phyloP scores from a whole-genome alignment of 2,113 vertebrate species.

The Neopipo cinnamomea region DNA sequence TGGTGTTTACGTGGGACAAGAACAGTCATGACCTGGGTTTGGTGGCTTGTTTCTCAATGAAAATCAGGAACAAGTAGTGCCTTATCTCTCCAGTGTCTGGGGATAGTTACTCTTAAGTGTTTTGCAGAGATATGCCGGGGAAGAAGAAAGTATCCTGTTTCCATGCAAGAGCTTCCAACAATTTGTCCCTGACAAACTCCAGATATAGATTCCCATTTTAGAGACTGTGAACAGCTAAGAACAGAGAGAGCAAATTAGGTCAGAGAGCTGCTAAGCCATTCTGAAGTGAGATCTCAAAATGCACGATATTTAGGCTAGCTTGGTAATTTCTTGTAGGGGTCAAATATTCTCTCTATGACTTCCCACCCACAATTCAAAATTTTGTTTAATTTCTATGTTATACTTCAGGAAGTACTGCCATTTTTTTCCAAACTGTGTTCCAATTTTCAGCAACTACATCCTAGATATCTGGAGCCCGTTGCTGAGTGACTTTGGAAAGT shows the following conservation, averaged over 20 bases:
- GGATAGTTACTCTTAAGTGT: background rate
- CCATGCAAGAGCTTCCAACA: slow-evolving; percentile 8
- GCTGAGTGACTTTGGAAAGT: background rate
- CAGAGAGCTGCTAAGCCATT: background rate
- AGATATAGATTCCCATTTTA: background rate
- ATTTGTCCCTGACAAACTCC: slow-evolving; percentile 13
- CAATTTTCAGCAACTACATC: background rate
- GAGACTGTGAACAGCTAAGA: slow-evolving; percentile 6
- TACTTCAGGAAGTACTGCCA: background rate
- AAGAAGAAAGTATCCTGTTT: background rate
- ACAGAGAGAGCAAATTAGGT: background rate
- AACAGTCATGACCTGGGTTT: background rate
- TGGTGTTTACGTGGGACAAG: background rate
- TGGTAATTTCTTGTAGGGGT: background rate
- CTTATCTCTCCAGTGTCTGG: background rate
- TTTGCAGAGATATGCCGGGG: background rate
- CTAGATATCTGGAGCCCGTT: background rate
- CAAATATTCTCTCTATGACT: background rate
- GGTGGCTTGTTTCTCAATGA: background rate
- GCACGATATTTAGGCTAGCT: background rate
- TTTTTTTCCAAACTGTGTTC: background rate
- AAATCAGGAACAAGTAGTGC: background rate
- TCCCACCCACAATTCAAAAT: background rate
- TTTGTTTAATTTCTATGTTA: background rate
- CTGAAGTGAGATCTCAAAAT: background rate